phyloP scores from a whole-genome alignment of 1,140 invertebrate genomes.

The Neelides sp. region DNA sequence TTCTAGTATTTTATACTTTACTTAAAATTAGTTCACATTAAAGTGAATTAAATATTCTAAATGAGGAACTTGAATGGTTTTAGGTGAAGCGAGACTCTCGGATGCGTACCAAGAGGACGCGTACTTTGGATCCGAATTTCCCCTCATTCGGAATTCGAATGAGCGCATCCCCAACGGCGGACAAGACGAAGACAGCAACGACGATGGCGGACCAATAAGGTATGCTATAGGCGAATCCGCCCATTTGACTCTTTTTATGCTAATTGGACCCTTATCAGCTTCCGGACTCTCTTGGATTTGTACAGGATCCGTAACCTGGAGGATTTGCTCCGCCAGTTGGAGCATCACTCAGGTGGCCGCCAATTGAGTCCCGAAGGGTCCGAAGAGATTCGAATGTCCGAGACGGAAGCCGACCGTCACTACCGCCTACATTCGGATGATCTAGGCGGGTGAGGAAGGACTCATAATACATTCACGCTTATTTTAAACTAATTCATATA shows the following conservation, averaged over 20 bases:
- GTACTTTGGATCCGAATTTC: slow-evolving; percentile 32
- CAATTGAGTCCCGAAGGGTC: slow-evolving; percentile 81
- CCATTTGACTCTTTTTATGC: not conserved
- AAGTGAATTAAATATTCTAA: too few species aligned
- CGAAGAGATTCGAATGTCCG: slow-evolving; percentile 80
- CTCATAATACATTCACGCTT: too few species aligned
- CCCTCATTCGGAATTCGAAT: slow-evolving; percentile 30
- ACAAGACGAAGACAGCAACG: slow-evolving; percentile 25
- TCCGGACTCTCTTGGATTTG: not conserved
- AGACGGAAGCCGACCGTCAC: slow-evolving; percentile 76
- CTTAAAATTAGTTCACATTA: too few species aligned
- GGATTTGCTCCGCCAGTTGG: slow-evolving; percentile 76
- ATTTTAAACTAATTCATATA: too few species aligned
- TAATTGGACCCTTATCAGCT: not conserved
- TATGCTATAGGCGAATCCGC: not conserved
- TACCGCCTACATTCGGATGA: slow-evolving; percentile 63
- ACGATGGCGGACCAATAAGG: slow-evolving; percentile 31
- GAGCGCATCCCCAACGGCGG: slow-evolving; percentile 21
- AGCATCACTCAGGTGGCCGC: slow-evolving; percentile 63
- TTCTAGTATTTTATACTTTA: too few species aligned
- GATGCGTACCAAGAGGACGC: slow-evolving; percentile 31
- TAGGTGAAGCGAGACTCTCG: slow-evolving; percentile 22
- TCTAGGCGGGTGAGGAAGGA: slow-evolving; percentile 18
- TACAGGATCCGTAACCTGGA: slow-evolving; percentile 70
- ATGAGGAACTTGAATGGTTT: not conserved